Base-by-base conservation (phyloP, 2,888 invertebrate genomes). In the Marasmarcha lunaedactyla region DNA sequence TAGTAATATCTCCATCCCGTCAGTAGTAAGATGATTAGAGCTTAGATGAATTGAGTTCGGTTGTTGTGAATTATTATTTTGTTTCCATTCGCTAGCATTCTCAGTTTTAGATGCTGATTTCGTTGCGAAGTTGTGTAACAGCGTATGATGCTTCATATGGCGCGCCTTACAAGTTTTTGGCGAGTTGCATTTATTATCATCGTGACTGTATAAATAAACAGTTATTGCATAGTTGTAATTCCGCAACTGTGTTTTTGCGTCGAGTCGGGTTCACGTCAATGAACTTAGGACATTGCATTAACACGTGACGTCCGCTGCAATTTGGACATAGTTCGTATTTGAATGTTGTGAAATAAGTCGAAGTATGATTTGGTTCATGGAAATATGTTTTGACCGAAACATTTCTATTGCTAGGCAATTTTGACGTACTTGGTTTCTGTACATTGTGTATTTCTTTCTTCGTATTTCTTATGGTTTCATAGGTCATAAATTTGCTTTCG, bases 401-500 rank as follows among this genome's bases (percentile, higher is more conserved):
- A 20, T 20, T 20, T 20, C 20, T 20, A 20, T 1, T n/a, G n/a
- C 13, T 33, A 4, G 10, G 20, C 20, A 7, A 20, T 20, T 20
- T 20, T 20, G 20, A 20, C 7, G 20, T 20, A 20, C 20, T 20
- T 30, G 30, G 30, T n/a, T n/a, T n/a, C n/a, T n/a, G n/a, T 30
- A 12, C 12, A 14, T 9, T 9, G 7, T 20, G 20, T 9, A 33
- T 9, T 15, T 38, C 35, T 11, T 11, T 15, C 30, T 42, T 33
- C 15, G n/a, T 25, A 9, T 37, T 37, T 4, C 39, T 20, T 11
- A 43, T 35, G 1, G 46, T 38, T 34, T 46, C 46, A 9, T 43
- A 36, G 13, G 42, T 41, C 5, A 37, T 45, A 20, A 44, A 44
- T 25, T 44, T 46, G 15, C 13, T 37, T 12, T 46, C 42, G 13